Evolutionary conservation across 2,113 vertebrate species (phyloP).

Genomic region (Synchiropus splendidus): DNA sequence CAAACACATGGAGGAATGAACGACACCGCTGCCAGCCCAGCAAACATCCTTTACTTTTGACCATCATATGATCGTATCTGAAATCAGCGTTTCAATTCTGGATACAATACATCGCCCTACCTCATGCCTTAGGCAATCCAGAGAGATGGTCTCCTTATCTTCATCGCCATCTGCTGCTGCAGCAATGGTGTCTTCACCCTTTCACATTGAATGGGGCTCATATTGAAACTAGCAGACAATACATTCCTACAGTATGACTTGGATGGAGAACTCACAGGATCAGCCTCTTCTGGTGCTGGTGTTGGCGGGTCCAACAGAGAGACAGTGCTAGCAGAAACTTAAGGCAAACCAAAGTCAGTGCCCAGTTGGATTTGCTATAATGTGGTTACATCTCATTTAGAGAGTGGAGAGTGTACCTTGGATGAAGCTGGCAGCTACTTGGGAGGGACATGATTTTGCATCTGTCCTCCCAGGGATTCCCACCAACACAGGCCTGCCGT

Average conservation of each 20-base stretch:
- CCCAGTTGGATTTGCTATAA: neutral
- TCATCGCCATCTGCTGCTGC: neutral
- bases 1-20: no score
- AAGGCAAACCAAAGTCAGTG: neutral
- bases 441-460: neutral
- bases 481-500: neutral
- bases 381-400: neutral
- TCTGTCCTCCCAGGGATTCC: neutral
- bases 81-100: no score
- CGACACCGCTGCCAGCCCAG: no score
- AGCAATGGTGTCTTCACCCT: neutral
- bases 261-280: neutral
- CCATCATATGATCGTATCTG: no score
- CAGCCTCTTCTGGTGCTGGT: neutral
- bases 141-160: neutral
- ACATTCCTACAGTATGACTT: neutral
- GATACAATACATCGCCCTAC: neutral
- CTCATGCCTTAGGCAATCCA: neutral
- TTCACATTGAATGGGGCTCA: neutral
- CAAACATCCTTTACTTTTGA: no score
- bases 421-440: neutral
- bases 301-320: neutral
- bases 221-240: neutral
- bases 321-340: neutral
- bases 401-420: neutral